Base-by-base conservation (phyloP, 2,113 vertebrate species). In the Meleagris gallopavo region DNA sequence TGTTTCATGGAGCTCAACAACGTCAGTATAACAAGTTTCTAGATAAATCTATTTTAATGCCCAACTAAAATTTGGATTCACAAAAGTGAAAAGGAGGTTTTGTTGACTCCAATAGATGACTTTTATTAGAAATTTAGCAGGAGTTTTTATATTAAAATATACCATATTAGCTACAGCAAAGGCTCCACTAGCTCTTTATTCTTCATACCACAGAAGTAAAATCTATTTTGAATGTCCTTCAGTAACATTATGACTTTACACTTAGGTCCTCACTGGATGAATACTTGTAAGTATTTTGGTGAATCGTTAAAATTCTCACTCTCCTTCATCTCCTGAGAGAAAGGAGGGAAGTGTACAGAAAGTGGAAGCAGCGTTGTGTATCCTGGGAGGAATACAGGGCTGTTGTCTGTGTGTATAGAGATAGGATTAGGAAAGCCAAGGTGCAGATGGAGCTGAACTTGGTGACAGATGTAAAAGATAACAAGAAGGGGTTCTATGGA, bases 61-160 rank as follows among this genome's bases (percentile, higher is more conserved):
- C 93, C 66, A 61, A n/a, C 66, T 92, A 86, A 69, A 86, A 71
- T 76, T 41, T 40, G 2, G 4, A 57, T 83, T 95, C 81, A 93
- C 15, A 77, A 55, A 87, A 89, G 32, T 71, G 74, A 91, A 89
- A 32, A 92, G n/a, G 52, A 70, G 14, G 27, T 74, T 87, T 88
- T 92, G 80, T 38, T 96, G 40, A 76, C 22, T 40, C 54, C 78
- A 55, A 55, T 32, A 10, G 27, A 48, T 13, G 48, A 30, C 60
- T 91, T 92, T 93, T 70, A 78, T 72, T 78, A 85, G 55, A 62
- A 86, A 67, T 58, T 48, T 69, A 18, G 27, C 25, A 60, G 36
- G 21, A 60, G 54, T 73, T 69, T 18, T 95, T 88, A 90, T 93
- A 95, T 96, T 96, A 94, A 97, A 97, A 97, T 94, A 95, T 86